These are phyloP conservation scores for Coregonus sp. DNA, from an alignment of 2,797 vertebrate species.

Conservation along the genomic window DNA sequence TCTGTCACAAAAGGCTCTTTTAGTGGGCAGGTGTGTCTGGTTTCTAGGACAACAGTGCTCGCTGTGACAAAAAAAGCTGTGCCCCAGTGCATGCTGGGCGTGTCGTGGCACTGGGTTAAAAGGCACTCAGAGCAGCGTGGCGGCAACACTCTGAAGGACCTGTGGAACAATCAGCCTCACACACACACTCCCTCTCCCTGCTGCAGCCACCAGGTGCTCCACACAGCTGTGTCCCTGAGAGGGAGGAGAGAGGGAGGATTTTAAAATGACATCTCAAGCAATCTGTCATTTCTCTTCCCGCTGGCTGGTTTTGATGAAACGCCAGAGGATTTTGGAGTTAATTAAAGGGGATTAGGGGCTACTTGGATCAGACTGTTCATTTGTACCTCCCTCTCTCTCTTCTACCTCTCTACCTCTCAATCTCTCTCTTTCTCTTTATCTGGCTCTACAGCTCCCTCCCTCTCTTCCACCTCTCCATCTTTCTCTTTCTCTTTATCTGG, in stretches of 20 bases:
- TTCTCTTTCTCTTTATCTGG: too few species aligned
- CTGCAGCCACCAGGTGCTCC: slow-evolving; percentile 12
- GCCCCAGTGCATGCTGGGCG: slow-evolving; percentile 20
- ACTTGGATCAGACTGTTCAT: slow-evolving; percentile 42
- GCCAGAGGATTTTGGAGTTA: slow-evolving; percentile 52
- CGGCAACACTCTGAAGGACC: slow-evolving; percentile 2
- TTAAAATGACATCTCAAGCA: slow-evolving; percentile 44
- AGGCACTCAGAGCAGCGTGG: slow-evolving; percentile 16
- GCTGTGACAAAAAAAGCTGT: slow-evolving; percentile 6
- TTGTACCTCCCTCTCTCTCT: slow-evolving; percentile 16
- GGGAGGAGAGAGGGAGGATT: slow-evolving; percentile 18
- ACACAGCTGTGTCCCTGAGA: slow-evolving; percentile 22
- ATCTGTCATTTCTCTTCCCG: slow-evolving; percentile 42
- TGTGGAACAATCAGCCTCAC: neutral
- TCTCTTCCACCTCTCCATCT: neutral
- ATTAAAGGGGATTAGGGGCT: slow-evolving; percentile 67
- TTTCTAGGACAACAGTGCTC: neutral
- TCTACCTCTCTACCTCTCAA: neutral
- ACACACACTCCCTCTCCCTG: neutral
- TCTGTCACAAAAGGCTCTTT: neutral
- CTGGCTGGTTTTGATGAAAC: slow-evolving; percentile 47
- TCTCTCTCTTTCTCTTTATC: neutral
- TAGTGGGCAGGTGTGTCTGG: neutral
- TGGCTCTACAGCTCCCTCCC: neutral
- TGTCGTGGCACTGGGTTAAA: slow-evolving; percentile 17